Evolutionary conservation across 2,797 vertebrate genomes (phyloP).

Genomic region (Bovichtus diacanthus): DNA sequence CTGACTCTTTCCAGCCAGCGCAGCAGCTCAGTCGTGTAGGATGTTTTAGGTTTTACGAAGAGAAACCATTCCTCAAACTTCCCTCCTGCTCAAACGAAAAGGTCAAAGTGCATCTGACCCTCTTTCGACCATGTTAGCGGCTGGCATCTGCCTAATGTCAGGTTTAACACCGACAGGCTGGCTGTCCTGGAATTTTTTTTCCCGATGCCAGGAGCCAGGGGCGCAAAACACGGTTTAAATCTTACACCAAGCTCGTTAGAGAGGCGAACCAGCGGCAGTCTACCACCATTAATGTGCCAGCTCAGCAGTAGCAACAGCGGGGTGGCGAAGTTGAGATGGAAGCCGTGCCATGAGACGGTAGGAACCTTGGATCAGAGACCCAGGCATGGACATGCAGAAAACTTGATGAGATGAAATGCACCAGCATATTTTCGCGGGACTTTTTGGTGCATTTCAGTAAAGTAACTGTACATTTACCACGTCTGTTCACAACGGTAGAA

Average conservation of each 20-base stretch:
- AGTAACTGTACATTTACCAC: neutral
- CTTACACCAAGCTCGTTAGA: constrained; percentile 65
- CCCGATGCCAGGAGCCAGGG: constrained; percentile 59
- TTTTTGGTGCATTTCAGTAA: no score
- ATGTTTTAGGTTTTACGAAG: no score
- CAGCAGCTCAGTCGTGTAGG: constrained; percentile 46
- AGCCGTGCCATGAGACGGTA: constrained; percentile 38
- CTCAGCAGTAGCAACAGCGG: constrained; percentile 57
- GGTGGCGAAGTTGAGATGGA: constrained; percentile 50
- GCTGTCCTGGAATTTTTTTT: constrained; percentile 20
- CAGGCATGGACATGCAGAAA: neutral
- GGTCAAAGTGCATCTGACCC: constrained; percentile 32
- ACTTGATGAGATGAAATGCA: neutral
- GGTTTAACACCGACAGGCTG: constrained; percentile 42
- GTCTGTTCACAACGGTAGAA: neutral
- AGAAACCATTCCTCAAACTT: constrained; percentile 13
- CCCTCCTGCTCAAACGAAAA: constrained; percentile 5
- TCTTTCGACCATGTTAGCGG: constrained; percentile 16
- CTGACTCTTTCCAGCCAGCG: constrained; percentile 54
- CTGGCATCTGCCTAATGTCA: constrained; percentile 44
- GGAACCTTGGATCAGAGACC: constrained; percentile 42
- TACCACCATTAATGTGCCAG: constrained; percentile 54
- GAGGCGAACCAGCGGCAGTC: constrained; percentile 54
- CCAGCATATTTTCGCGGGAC: neutral
- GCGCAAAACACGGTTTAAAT: constrained; percentile 61